phyloP scores from a whole-genome alignment of 2,797 vertebrate species.

The Enteromius paludinosus region DNA sequence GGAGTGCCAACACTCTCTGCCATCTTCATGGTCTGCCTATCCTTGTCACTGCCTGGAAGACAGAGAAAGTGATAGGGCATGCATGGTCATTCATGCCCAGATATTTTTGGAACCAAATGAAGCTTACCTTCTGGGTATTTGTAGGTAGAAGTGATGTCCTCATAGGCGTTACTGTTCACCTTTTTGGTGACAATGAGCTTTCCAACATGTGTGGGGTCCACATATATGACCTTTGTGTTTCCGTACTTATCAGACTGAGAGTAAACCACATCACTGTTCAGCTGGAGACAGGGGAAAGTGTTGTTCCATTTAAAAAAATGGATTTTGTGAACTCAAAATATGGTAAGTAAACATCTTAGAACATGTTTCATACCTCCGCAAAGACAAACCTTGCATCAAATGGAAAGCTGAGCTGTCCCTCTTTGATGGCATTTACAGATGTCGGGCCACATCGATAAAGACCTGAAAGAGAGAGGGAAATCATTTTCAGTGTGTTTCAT shows the following conservation, averaged over 20 bases:
- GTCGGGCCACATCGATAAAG: slow-evolving; percentile 89
- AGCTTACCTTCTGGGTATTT: slow-evolving; percentile 86
- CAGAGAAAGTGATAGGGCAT: background rate
- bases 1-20: slow-evolving; percentile 78
- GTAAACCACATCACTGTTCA: slow-evolving; percentile 88
- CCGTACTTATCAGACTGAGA: slow-evolving; percentile 76
- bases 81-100: background rate
- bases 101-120: background rate
- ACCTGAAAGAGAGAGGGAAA: slow-evolving; percentile 63
- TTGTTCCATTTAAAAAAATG: background rate
- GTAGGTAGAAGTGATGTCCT: slow-evolving; percentile 82
- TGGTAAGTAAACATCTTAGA: background rate
- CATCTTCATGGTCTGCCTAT: slow-evolving; percentile 72
- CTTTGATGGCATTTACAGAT: slow-evolving; percentile 85
- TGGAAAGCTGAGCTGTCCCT: slow-evolving; percentile 81
- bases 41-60: slow-evolving; percentile 75
- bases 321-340: background rate
- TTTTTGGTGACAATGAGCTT: slow-evolving; percentile 81
- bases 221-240: slow-evolving; percentile 59
- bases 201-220: slow-evolving; percentile 79
- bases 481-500: background rate
- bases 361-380: slow-evolving; percentile 78
- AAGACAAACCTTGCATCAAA: slow-evolving; percentile 87
- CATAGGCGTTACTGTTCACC: slow-evolving; percentile 62
- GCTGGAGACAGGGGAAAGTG: slow-evolving; percentile 69